These are phyloP conservation scores for Chelmon rostratus DNA, from an alignment of 2,797 vertebrate genomes.

Conservation along the genomic window DNA sequence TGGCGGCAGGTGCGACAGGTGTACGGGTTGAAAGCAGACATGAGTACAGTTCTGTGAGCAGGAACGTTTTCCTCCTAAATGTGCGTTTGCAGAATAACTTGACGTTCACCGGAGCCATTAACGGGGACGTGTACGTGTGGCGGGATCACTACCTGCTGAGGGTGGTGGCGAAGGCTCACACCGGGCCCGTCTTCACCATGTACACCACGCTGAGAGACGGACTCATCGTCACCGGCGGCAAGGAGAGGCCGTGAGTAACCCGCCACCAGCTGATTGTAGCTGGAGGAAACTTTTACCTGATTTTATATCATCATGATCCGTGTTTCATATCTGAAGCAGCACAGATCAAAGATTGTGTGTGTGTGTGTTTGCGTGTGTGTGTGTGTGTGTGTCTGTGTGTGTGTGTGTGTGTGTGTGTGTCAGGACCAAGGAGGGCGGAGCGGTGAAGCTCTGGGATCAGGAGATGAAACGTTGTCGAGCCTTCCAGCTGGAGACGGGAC, in stretches of 20 bases:
- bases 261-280: neutral
- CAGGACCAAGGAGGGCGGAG: conserved; percentile 96
- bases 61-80: neutral
- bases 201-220: conserved; percentile 95
- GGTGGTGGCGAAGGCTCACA: conserved; percentile 95
- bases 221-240: conserved; percentile 95
- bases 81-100: conserved; percentile 89
- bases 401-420: conserved; percentile 24
- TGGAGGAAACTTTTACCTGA: too few relatives aligned
- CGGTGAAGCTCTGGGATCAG: conserved; percentile 97
- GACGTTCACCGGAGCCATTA: conserved; percentile 95
- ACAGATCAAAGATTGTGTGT: too few relatives aligned
- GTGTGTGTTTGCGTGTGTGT: neutral
- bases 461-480: conserved; percentile 97
- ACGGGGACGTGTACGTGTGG: conserved; percentile 96
- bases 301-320: too few relatives aligned
- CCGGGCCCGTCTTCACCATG: conserved; percentile 96
- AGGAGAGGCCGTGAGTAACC: conserved; percentile 93
- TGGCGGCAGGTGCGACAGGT: too few relatives aligned
- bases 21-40: neutral
- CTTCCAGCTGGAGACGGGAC: conserved; percentile 95
- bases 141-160: conserved; percentile 93
- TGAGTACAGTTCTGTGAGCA: too few relatives aligned
- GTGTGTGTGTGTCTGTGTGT: conserved; percentile 18
- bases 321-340: too few relatives aligned